Evolutionary conservation across 1,140 invertebrate genomes (phyloP).

Genomic region (Drosophila bipectinata): DNA sequence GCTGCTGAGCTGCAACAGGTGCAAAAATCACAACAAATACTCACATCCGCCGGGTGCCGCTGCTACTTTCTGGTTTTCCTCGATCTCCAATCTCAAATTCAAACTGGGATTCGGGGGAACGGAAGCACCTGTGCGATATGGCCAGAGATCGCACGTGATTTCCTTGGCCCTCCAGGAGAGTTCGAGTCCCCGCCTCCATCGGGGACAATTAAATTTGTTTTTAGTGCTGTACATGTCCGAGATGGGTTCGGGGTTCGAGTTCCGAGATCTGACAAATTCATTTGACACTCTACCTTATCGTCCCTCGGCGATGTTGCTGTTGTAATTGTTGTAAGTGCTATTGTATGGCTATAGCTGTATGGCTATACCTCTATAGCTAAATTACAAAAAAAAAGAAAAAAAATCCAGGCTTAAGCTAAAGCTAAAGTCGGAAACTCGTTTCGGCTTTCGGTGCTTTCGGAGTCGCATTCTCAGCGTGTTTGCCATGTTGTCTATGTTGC

Average conservation of each 20-base stretch:
- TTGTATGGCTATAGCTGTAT: slow-evolving; percentile 5
- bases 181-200: background rate
- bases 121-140: slow-evolving; percentile 74
- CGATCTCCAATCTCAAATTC: slow-evolving; percentile 1
- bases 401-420: slow-evolving; percentile 15
- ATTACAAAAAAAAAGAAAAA: slow-evolving; percentile 15
- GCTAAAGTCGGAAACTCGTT: slow-evolving; percentile 66
- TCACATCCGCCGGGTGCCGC: slow-evolving; percentile 56
- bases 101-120: slow-evolving; percentile 26
- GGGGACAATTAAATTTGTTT: slow-evolving; percentile 57
- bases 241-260: slow-evolving; percentile 26
- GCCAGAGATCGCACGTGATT: slow-evolving; percentile 54
- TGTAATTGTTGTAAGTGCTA: slow-evolving; percentile 26
- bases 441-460: slow-evolving; percentile 52
- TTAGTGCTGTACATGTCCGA: slow-evolving; percentile 46
- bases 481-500: slow-evolving; percentile 72
- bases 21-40: slow-evolving; percentile 77
- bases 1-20: slow-evolving; percentile 69
- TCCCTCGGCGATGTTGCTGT: slow-evolving; percentile 41
- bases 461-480: slow-evolving; percentile 69
- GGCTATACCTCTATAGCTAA: slow-evolving; percentile 21
- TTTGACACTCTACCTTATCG: slow-evolving; percentile 78
- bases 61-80: slow-evolving; percentile 15
- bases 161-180: slow-evolving; percentile 37
- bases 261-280: slow-evolving; percentile 73